Evolutionary conservation across 2,888 invertebrate genomes (phyloP), one percentile per base, ranked within the genome.

Genomic region (Punctoribates punctum): DNA sequence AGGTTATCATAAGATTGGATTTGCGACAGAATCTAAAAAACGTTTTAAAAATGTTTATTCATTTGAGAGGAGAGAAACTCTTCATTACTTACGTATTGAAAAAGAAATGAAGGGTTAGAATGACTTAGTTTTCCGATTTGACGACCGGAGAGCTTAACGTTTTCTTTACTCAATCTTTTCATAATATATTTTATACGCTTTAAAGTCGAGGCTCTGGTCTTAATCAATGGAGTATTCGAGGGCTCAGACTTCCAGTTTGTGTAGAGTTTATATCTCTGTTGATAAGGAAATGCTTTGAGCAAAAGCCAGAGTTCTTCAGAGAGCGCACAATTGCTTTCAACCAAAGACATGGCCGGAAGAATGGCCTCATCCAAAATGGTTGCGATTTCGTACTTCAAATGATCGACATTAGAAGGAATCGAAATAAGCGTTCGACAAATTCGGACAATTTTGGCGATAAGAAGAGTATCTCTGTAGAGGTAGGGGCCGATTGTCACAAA

Each of bases 121-220:
- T 99, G 98, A 34, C 96, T 94, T 46, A 98, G 86, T 86, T 99
- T 99, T 17, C 98, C 99, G 79, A 99, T 92, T 72, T 93, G 90
- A 77, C 99, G 88, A 0, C 99, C 99, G 78, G 96, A 92, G 0
- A 93, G 94, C 84, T 98, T 99, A 8, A 97, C 94, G 82, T 96
- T 99, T 84, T 99, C 99, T 83, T 99, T 99, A 81, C 96, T 96
- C 51, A 87, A 81, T n/a, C 87, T 84, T 85, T 98, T 97, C 94
- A 99, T 95, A 51, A 97, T 91, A 80, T 94, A 94, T 83, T 96
- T 96, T 72, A 96, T 93, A 82, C 92, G 90, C 82, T 96, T 95
- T 80, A 94, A 88, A 0, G 93, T 90, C 82, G 93, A 92, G 0
- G 93, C 95, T 60, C 92, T 88, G 48, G 92, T 91, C 25, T 91